phyloP scores from a whole-genome alignment of 1,140 invertebrate genomes.

The Amyelois transitella region DNA sequence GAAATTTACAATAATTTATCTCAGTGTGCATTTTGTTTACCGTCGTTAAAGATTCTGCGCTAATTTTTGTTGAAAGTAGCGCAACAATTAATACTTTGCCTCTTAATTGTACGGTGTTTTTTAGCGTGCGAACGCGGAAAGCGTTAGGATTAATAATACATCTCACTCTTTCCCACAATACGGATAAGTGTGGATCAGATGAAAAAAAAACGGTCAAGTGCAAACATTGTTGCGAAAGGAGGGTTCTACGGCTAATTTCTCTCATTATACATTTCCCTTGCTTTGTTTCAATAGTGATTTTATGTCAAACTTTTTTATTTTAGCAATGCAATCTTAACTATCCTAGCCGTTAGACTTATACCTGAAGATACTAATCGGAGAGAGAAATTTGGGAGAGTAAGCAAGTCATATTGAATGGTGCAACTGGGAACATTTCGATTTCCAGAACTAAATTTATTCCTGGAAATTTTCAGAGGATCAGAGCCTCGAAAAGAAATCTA shows the following conservation, averaged over 20 bases:
- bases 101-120: slow-evolving; percentile 16
- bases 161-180: slow-evolving; percentile 1
- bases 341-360: no score
- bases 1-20: slow-evolving; percentile 42
- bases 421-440: no score
- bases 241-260: background rate
- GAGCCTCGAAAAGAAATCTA: no score
- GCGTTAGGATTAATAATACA: background rate
- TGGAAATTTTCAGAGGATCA: no score
- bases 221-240: background rate
- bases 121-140: slow-evolving; percentile 2
- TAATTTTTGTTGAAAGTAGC: slow-evolving; percentile 1
- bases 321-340: no score
- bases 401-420: no score
- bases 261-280: no score
- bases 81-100: slow-evolving; percentile 1
- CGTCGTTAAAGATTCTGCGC: slow-evolving; percentile 6
- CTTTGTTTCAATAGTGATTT: no score
- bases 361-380: no score
- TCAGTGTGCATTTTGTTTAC: slow-evolving; percentile 31
- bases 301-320: no score
- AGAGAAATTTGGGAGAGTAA: no score
- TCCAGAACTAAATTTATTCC: no score
- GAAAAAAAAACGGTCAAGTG: background rate
- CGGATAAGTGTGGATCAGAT: background rate